A percentile compares a stretch with the other conserved stretches of the same genome.
These are phyloP conservation scores for Heliconius aoede DNA, from an alignment of 2,888 invertebrate species.

Conservation along the genomic window DNA sequence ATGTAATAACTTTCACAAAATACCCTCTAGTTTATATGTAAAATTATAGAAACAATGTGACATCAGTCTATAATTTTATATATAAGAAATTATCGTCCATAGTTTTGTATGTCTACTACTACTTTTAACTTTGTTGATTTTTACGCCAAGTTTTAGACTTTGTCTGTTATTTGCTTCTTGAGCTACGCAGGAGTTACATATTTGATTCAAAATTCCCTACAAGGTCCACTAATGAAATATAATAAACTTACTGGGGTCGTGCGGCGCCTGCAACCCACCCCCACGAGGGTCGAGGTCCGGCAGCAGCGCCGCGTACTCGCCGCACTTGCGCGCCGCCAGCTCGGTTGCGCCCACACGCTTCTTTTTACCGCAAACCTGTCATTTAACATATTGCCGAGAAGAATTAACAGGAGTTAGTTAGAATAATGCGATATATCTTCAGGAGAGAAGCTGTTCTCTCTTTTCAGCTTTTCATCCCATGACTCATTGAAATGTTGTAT, in stretches of 20 bases:
- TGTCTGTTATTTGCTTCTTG: too few species aligned
- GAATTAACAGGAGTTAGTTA: background rate
- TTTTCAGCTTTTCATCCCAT: background rate
- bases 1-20: background rate
- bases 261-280: slow-evolving; percentile 89
- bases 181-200: too few species aligned
- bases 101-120: background rate
- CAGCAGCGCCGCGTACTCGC: slow-evolving; percentile 84
- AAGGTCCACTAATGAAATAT: background rate
- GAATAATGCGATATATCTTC: background rate
- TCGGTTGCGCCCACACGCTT: slow-evolving; percentile 80
- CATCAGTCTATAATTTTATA: background rate
- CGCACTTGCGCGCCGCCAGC: slow-evolving; percentile 86
- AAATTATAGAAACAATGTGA: background rate
- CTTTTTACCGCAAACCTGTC: slow-evolving; percentile 78
- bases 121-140: too few species aligned
- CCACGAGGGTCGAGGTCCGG: slow-evolving; percentile 86
- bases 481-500: background rate
- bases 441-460: background rate
- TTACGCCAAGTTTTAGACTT: too few species aligned
- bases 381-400: background rate
- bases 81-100: background rate
- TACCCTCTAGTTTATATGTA: too few species aligned
- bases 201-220: too few species aligned
- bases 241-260: slow-evolving; percentile 84